phyloP scores from a whole-genome alignment of 2,888 invertebrate genomes.

The Homarus gammarus region DNA sequence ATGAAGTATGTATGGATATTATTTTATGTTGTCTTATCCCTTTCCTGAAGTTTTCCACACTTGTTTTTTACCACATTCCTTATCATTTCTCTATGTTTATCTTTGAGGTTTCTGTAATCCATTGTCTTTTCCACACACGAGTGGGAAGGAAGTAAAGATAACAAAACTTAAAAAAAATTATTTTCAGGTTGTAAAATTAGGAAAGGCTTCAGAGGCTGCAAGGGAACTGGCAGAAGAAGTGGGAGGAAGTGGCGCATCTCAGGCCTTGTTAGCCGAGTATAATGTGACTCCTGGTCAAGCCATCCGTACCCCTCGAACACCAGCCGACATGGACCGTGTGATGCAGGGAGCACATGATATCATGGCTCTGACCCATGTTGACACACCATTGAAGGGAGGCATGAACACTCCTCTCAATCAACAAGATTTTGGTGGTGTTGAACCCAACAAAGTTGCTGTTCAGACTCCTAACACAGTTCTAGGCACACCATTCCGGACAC shows the following conservation, averaged over 20 bases:
- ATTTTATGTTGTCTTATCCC: no score
- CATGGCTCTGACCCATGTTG: conserved; percentile 98
- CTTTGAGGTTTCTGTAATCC: no score
- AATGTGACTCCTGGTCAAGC: conserved; percentile 86
- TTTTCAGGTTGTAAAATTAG: conserved; percentile 89
- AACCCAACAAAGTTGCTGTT: conserved; percentile 86
- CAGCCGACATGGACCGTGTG: conserved; percentile 81
- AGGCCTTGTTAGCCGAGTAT: conserved; percentile 94
- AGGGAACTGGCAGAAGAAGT: conserved; percentile 92
- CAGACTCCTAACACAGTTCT: conserved; percentile 95
- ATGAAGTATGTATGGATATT: no score
- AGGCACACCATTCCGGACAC: conserved; percentile 88
- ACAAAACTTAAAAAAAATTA: no score
- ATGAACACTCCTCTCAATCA: conserved; percentile 95
- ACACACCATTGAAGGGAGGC: conserved; percentile 97
- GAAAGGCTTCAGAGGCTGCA: conserved; percentile 83
- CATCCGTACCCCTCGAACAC: conserved; percentile 94
- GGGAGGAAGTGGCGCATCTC: conserved; percentile 89
- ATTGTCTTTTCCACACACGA: no score
- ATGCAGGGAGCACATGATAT: conserved; percentile 97
- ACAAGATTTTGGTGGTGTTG: conserved; percentile 91
- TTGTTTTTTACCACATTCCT: no score
- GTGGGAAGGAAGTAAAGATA: no score
- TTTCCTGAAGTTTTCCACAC: no score
- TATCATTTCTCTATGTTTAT: no score